Evolutionary conservation across 2,888 invertebrate genomes (phyloP).

Genomic region (Sycophila texana): DNA sequence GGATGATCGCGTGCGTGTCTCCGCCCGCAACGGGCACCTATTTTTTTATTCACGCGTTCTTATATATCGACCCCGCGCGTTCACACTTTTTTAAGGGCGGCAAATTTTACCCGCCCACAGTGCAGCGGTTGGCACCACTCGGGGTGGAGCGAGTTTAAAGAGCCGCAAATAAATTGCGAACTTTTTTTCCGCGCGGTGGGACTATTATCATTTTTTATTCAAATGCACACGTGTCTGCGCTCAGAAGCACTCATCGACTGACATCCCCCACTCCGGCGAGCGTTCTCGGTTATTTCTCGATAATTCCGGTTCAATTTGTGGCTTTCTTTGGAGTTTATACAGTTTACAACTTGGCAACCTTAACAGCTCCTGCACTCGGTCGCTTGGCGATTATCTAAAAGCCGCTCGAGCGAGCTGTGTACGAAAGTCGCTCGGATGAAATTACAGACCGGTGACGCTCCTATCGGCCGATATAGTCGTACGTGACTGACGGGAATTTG

Average conservation of each 20-base stretch:
- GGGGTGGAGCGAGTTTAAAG: too few relatives aligned
- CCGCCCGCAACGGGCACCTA: too few relatives aligned
- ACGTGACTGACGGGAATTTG: slow-evolving; percentile 30
- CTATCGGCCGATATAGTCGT: slow-evolving; percentile 49
- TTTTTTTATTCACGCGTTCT: too few relatives aligned
- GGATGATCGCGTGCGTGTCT: too few relatives aligned
- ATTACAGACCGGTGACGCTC: slow-evolving; percentile 38
- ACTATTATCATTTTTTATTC: slow-evolving; percentile 2
- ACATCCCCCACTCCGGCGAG: neutral
- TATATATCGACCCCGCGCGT: too few relatives aligned
- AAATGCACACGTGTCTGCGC: neutral
- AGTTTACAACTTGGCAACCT: slow-evolving; percentile 9
- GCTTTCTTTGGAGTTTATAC: slow-evolving; percentile 28
- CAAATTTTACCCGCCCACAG: too few relatives aligned
- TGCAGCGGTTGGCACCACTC: too few relatives aligned
- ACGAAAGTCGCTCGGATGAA: slow-evolving; percentile 40
- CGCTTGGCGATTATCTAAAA: slow-evolving; percentile 32
- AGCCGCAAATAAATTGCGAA: too few relatives aligned
- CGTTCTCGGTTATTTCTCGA: slow-evolving; percentile 33
- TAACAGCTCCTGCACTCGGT: slow-evolving; percentile 23
- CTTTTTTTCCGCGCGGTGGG: neutral
- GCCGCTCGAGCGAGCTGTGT: neutral
- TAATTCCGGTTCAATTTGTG: slow-evolving; percentile 43
- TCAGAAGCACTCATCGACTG: slow-evolving; percentile 25
- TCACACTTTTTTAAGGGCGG: too few relatives aligned